Evolutionary conservation across 1,140 invertebrate genomes (phyloP), one percentile per base, ranked within the genome.

Genomic region (Brachystomella parvula): DNA sequence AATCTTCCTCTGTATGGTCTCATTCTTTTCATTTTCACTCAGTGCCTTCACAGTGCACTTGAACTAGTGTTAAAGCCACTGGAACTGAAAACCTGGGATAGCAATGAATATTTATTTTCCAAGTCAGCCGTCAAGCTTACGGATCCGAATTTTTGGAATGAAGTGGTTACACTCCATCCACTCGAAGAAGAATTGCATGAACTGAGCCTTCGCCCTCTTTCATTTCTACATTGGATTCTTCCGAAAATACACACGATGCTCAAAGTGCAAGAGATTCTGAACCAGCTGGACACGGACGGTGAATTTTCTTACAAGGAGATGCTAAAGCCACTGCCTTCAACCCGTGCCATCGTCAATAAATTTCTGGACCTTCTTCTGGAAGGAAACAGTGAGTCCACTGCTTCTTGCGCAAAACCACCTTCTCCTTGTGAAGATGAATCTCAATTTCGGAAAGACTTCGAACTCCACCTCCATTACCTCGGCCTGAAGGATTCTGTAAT

Each of bases 261-360:
- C 49, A 53, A 53, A 53, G 49, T 53, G 24, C 49, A 53, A 26
- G 49, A 53, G 24, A 53, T 53, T 24, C 12, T 24, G 12, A 53
- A 9, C 6, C 49, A 53, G 24, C 12, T 53, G 12, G 49, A 24
- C 6, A 53, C 49, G 21, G 49, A 53, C 12, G 24, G 12, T 53
- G 49, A 24, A 19, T 26, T 53, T 6, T 17, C 9, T 24, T 53
- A 6, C 15, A 6, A 53, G 12, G 15, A 53, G 24, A 15, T 53
- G 15, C 21, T 6, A 26, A 15, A 26, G 12, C 49, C 49, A 15
- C 24, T 53, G 24, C 49, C 49, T 53, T 26, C 49, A 6, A 17
- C 6, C 21, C 6, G 24, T 15, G 21, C 49, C 9, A 15, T 53
- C 24, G 49, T 53, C 15, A 53, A 3, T 24, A 24, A 53, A 24